Base-by-base conservation (phyloP, 2,113 vertebrate species). In the Catharus minimus region DNA sequence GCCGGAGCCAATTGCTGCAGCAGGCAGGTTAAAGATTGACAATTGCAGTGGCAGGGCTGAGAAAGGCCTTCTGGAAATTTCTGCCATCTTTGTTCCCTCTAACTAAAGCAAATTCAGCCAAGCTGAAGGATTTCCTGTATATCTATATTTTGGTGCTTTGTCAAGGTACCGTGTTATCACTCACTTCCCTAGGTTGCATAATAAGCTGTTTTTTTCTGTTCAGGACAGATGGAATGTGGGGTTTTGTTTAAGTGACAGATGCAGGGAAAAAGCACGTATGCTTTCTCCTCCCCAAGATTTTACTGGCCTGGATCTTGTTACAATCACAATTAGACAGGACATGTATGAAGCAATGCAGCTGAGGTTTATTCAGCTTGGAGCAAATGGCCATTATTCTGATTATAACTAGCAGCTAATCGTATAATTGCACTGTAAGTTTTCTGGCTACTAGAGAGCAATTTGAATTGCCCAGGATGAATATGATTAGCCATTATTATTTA, bases 11-110 rank as follows among this genome's bases (percentile, higher is more conserved):
- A 98, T 98, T 96, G 97, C 96, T 95, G 96, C 94, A 96, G 97
- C 97, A 98, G 96, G 92, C 98, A 98, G 98, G 98, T 98, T 98
- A 98, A 98, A 98, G 98, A 99, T 98, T 98, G 98, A 98, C 98
- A 98, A 95, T 97, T 97, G 95, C 96, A 97, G 97, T 97, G 97
- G 97, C 97, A 92, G 93, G 96, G 95, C 97, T 96, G 96, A 97
- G 97, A 98, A 96, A 94, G 96, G 98, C 98, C 98, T 99, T 99
- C 98, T 99, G 98, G 99, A 99, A 99, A 98, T 98, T 99, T 99
- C 98, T 98, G 96, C 98, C 98, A 98, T 98, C 98, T 98, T 98
- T 98, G 98, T 98, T 98, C 97, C 97, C 94, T 96, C 97, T 97
- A 97, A 97, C 96, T 96, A 98, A 98, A 97, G 95, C 96, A 96